A percentile compares a stretch with the other conserved stretches of the same genome.
phyloP scores from a whole-genome alignment of 2,888 invertebrate species.

The Aethes cnicana region DNA sequence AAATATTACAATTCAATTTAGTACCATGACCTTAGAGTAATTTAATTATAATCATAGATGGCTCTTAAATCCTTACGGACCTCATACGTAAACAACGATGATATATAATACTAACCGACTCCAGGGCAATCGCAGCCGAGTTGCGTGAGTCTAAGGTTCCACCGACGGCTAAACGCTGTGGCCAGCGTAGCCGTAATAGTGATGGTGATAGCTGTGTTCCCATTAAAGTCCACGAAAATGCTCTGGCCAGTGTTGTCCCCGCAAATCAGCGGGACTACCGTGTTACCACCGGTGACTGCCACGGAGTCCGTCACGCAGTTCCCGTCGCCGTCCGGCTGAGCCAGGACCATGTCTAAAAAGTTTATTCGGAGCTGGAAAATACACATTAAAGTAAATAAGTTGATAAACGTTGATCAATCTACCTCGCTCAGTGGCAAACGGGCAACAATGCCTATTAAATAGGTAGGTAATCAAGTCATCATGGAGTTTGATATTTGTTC shows the following conservation, averaged over 20 bases:
- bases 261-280: conserved; percentile 86
- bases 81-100: too few species aligned
- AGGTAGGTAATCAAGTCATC: too few species aligned
- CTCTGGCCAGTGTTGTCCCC: conserved; percentile 92
- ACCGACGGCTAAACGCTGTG: conserved; percentile 84
- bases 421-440: too few species aligned
- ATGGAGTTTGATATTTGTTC: too few species aligned
- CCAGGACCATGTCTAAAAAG: conserved; percentile 86
- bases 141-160: conserved; percentile 89
- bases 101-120: conserved; percentile 83
- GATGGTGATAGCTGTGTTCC: conserved; percentile 85
- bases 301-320: conserved; percentile 87
- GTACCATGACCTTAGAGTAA: too few species aligned
- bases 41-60: too few species aligned
- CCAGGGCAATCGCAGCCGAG: conserved; percentile 87
- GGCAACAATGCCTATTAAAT: too few species aligned
- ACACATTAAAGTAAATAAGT: neutral
- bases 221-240: conserved; percentile 88
- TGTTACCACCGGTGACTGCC: conserved; percentile 86
- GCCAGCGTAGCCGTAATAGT: conserved; percentile 84
- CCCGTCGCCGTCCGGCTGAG: conserved; percentile 89
- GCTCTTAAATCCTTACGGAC: too few species aligned
- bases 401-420: too few species aligned
- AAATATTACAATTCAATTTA: too few species aligned
- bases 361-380: conserved; percentile 88